A percentile compares a stretch with the other conserved stretches of the same genome.
Conservation (phyloP, 1,140 invertebrate species). For the Venustaconcha ellipsiformis region DNA sequence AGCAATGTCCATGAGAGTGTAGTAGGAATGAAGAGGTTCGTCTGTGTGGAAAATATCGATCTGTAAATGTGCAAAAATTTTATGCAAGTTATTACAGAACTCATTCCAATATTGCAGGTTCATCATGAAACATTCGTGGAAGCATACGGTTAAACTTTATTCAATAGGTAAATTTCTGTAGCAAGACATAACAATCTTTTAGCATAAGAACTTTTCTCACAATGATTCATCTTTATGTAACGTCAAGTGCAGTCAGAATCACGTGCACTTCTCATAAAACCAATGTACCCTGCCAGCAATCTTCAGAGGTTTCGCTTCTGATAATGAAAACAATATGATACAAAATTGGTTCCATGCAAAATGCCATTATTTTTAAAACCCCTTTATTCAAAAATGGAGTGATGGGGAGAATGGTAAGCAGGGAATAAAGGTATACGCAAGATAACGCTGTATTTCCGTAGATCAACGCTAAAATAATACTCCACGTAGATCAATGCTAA, state of each 20-base stretch:
- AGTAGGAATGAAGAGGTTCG: slow-evolving; percentile 86
- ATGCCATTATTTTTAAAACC: too few relatives aligned
- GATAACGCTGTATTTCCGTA: too few relatives aligned
- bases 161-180: neutral
- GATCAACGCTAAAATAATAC: too few relatives aligned
- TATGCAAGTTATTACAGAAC: neutral
- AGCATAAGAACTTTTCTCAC: neutral
- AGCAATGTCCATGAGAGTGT: slow-evolving; percentile 94
- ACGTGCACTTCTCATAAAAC: too few relatives aligned
- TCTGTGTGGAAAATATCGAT: slow-evolving; percentile 71
- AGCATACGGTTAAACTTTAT: neutral
- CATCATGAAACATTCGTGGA: neutral
- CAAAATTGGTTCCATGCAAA: too few relatives aligned
- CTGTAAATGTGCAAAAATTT: slow-evolving; percentile 38
- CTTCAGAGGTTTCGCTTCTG: too few relatives aligned
- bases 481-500: too few relatives aligned
- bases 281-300: too few relatives aligned
- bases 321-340: too few relatives aligned
- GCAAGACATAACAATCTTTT: neutral
- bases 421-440: too few relatives aligned
- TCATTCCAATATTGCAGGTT: neutral
- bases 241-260: neutral
- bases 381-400: too few relatives aligned
- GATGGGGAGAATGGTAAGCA: too few relatives aligned
- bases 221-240: neutral